These are phyloP conservation scores for Lasioglossum oenotherae DNA, from an alignment of 2,888 invertebrate species.

Conservation along the genomic window DNA sequence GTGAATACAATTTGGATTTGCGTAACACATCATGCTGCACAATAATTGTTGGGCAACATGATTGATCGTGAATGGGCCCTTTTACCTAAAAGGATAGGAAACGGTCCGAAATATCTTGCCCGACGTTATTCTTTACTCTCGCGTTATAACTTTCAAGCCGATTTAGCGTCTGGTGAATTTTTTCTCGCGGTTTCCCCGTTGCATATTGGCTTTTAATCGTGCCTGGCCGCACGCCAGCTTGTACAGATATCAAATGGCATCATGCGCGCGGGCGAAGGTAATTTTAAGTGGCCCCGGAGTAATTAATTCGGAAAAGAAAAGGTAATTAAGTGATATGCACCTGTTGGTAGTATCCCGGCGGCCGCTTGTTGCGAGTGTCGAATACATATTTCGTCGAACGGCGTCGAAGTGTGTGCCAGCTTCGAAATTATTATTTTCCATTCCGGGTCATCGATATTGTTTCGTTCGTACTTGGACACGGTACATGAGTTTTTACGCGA, in stretches of 20 bases:
- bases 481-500: conserved; percentile 10
- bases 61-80: too few relatives aligned
- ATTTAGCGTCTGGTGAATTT: conserved; percentile 24
- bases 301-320: conserved; percentile 63
- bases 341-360: conserved; percentile 52
- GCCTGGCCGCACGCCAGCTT: conserved; percentile 63
- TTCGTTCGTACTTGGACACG: conserved; percentile 3
- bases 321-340: conserved; percentile 63
- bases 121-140: not conserved
- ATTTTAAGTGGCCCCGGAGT: conserved; percentile 58
- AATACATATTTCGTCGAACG: conserved; percentile 24
- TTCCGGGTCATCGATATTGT: conserved; percentile 3
- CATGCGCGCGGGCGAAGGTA: conserved; percentile 47
- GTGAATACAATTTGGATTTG: too few relatives aligned
- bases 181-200: conserved; percentile 32
- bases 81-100: too few relatives aligned
- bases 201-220: conserved; percentile 63
- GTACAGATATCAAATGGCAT: conserved; percentile 48
- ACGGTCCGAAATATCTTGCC: too few relatives aligned
- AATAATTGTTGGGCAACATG: too few relatives aligned
- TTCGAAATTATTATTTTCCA: conserved; percentile 35
- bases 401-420: not conserved
- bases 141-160: conserved; percentile 21
- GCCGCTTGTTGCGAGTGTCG: conserved; percentile 23
- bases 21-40: too few relatives aligned